Base-by-base conservation (phyloP, 2,888 invertebrate species). In the Augiades crinisus region DNA sequence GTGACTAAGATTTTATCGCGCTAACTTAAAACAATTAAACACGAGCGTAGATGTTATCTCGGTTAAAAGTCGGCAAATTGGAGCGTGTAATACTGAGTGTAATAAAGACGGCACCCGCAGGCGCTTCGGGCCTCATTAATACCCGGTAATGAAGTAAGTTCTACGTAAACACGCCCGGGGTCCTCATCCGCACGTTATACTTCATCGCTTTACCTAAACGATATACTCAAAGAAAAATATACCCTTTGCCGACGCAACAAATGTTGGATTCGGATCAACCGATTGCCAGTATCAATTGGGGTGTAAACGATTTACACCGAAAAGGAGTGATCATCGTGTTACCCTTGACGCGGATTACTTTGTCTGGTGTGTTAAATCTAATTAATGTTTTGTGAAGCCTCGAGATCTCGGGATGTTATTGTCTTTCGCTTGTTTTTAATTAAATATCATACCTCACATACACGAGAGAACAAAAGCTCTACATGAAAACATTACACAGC, bases 71-170 rank as follows among this genome's bases (percentile, higher is more conserved):
- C 67, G 60, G 65, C 62, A 72, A 78, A 75, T 75, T 69, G 68
- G 67, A 65, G 57, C 57, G 60, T 66, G 65, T 75, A 72, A 68
- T 64, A 63, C 62, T 63, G 57, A 61, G 60, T 62, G 62, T 71
- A 76, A 78, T 78, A 75, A 76, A 75, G 72, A 68, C 69, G 60
- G 64, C 68, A 71, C 69, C 76, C 73, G 61, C 61, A 58, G 71
- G 75, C 77, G 66, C 70, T 78, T 75, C 63, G 69, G 66, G 69
- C 72, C 78, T 81, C 80, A 81, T 84, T 84, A 84, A 81, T 82
- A 75, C 74, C 65, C 75, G 65, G 76, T 83, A 84, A 85, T 86
- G 80, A 84, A 84, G 74, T 81, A 84, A 85, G 81, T 86, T 86
- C 75, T 80, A 78, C 78, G 81, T 83, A 83, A 85, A 82, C 85